Percentiles rank a stretch among this genome's conserved stretches.
These are phyloP conservation scores for Xerus rutilus DNA, from an alignment of 2,797 vertebrate species.

Conservation along the genomic window DNA sequence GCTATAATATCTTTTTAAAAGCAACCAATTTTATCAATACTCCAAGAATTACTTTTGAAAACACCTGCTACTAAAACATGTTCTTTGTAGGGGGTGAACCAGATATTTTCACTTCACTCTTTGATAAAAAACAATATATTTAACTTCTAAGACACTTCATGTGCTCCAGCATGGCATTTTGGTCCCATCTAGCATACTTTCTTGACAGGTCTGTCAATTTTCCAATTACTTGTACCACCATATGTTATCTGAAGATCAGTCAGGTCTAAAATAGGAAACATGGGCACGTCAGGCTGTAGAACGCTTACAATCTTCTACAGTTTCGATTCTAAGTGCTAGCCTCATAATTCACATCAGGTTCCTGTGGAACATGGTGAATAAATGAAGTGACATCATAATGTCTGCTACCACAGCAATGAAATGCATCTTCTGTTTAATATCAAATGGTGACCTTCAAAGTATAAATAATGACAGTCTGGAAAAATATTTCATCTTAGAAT, in stretches of 20 bases:
- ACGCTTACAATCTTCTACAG: slow-evolving; percentile 92
- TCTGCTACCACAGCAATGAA: slow-evolving; percentile 83
- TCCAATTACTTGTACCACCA: slow-evolving; percentile 96
- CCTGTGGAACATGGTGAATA: slow-evolving; percentile 80
- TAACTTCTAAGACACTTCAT: slow-evolving; percentile 90
- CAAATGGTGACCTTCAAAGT: slow-evolving; percentile 81
- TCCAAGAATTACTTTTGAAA: slow-evolving; percentile 90
- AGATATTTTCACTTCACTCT: slow-evolving; percentile 89
- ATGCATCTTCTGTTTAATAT: slow-evolving; percentile 83
- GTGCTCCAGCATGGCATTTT: slow-evolving; percentile 90
- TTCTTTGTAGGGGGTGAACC: slow-evolving; percentile 87
- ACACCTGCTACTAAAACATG: slow-evolving; percentile 88
- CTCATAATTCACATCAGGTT: slow-evolving; percentile 86
- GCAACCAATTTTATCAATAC: slow-evolving; percentile 87
- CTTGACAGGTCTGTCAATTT: slow-evolving; percentile 97
- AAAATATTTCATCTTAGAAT: slow-evolving; percentile 70
- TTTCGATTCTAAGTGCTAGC: slow-evolving; percentile 84
- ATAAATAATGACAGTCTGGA: slow-evolving; percentile 70
- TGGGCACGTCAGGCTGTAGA: slow-evolving; percentile 88
- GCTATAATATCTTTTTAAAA: slow-evolving; percentile 84
- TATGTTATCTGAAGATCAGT: slow-evolving; percentile 95
- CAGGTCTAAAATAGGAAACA: slow-evolving; percentile 94
- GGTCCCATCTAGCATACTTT: slow-evolving; percentile 94
- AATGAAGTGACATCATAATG: slow-evolving; percentile 87
- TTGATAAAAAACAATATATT: slow-evolving; percentile 93